Evolutionary conservation across 2,888 invertebrate genomes (phyloP).

Genomic region (Bugulina stolonifera): DNA sequence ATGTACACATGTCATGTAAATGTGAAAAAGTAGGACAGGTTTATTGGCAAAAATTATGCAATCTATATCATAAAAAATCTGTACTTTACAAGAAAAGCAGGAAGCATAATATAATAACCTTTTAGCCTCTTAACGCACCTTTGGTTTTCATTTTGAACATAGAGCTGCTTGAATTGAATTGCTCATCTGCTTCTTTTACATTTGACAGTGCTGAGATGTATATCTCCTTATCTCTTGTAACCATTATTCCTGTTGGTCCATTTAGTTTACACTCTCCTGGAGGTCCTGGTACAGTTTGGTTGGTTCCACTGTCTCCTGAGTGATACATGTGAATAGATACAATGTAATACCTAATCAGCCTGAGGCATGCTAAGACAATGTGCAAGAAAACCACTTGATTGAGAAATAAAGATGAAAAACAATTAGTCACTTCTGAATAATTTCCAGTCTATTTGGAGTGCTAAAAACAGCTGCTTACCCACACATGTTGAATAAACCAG

Average conservation of each 20-base stretch:
- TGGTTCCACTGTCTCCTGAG: neutral
- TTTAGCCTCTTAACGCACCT: too few species aligned
- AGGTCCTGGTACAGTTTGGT: neutral
- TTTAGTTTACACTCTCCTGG: neutral
- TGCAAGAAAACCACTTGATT: neutral
- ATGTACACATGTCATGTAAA: too few species aligned
- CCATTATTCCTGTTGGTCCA: neutral
- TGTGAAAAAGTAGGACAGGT: too few species aligned
- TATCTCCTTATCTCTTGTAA: neutral
- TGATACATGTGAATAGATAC: too few species aligned
- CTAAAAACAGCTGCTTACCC: neutral
- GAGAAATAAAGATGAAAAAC: too few species aligned
- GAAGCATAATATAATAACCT: neutral
- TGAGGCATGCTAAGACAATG: neutral
- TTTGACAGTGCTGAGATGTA: neutral
- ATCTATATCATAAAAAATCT: neutral
- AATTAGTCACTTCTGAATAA: too few species aligned
- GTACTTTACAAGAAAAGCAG: neutral
- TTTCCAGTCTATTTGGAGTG: too few species aligned
- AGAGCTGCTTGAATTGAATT: neutral
- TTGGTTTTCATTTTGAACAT: neutral
- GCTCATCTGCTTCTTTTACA: neutral
- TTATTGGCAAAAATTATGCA: too few species aligned
- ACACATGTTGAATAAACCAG: constrained; percentile 8
- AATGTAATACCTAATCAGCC: too few species aligned